These are phyloP conservation scores for Pelmatolapia mariae DNA, from an alignment of 2,113 vertebrate genomes.

Conservation along the genomic window DNA sequence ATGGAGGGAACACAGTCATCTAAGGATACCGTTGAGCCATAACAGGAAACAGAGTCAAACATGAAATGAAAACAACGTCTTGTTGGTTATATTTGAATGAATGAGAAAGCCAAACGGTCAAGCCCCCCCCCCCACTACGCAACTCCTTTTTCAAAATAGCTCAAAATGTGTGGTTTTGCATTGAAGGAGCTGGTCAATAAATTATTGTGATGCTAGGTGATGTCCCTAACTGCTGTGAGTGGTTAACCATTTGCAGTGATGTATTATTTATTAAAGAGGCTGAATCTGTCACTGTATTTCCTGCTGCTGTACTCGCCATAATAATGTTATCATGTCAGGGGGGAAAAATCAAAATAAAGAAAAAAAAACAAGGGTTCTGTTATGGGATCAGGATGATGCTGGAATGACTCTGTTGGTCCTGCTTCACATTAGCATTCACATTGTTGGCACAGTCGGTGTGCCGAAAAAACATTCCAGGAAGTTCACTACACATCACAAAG, in stretches of 20 bases:
- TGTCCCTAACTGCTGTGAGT: neutral
- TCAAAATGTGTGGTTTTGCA: neutral
- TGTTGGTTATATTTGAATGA: neutral
- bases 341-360: neutral
- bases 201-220: neutral
- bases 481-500: neutral
- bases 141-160: neutral
- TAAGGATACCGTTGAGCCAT: neutral
- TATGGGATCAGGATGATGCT: neutral
- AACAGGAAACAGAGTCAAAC: neutral
- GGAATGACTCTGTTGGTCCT: neutral
- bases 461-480: neutral
- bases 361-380: neutral
- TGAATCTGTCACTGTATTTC: neutral
- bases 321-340: neutral
- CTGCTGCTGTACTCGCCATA: neutral
- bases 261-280: neutral
- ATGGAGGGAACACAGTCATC: neutral
- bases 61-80: neutral
- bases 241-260: neutral
- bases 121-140: accelerated
- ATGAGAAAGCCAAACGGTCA: neutral
- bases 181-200: neutral
- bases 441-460: neutral
- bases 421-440: neutral